Percentiles rank a stretch among this genome's conserved stretches.
phyloP scores from a whole-genome alignment of 1,140 invertebrate genomes.

The Subanguina moxae region DNA sequence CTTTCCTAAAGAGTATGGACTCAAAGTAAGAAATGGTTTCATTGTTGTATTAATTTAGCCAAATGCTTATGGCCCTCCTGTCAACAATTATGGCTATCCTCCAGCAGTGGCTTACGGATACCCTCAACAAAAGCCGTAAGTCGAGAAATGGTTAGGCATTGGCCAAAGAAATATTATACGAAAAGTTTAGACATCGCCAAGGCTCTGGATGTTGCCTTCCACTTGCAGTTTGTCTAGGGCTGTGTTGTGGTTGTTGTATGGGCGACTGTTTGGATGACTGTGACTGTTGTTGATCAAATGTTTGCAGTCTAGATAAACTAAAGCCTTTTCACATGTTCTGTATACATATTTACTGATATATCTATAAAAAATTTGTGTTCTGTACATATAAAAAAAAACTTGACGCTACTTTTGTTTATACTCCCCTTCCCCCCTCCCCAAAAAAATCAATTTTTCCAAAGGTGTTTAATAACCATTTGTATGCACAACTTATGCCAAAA shows the following conservation, averaged over 20 bases:
- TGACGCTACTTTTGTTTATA: no score
- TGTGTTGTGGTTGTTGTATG: slow-evolving; percentile 5
- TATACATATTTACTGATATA: no score
- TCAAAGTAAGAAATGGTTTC: not conserved
- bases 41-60: not conserved
- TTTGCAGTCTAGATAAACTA: no score
- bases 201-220: not conserved
- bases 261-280: slow-evolving; percentile 2
- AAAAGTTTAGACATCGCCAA: not conserved
- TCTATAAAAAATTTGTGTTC: no score
- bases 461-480: no score
- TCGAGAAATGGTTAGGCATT: not conserved
- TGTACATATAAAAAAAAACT: no score
- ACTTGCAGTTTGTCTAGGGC: not conserved
- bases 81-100: not conserved
- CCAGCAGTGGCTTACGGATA: not conserved
- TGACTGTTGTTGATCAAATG: no score
- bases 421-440: no score
- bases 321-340: no score
- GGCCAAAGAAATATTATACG: not conserved
- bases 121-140: not conserved
- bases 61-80: not conserved
- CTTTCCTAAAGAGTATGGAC: not conserved
- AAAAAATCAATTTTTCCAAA: no score
- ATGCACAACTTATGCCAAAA: no score